A percentile compares a stretch with the other conserved stretches of the same genome.
These are phyloP conservation scores for Tiphia femorata DNA, from an alignment of 2,888 invertebrate species.

Conservation along the genomic window DNA sequence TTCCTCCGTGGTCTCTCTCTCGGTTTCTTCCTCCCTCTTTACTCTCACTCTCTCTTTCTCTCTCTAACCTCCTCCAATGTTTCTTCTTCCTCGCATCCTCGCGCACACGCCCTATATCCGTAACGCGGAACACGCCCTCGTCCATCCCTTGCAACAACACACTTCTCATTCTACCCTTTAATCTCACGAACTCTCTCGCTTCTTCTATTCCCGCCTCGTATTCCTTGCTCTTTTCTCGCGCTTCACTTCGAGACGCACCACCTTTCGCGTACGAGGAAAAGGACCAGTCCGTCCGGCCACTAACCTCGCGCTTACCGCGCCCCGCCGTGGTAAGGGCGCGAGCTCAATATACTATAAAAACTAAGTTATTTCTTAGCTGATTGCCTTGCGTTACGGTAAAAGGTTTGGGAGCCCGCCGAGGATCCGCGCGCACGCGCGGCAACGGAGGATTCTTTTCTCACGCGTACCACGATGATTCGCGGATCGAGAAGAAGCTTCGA, in stretches of 20 bases:
- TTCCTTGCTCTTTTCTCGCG: conserved; percentile 1
- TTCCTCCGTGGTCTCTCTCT: not conserved
- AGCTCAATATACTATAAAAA: conserved; percentile 68
- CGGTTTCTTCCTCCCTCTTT: not conserved
- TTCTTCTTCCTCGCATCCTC: not conserved
- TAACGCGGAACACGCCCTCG: too few species aligned
- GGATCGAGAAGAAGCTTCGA: too few species aligned
- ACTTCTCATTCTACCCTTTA: too few species aligned
- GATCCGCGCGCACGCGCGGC: too few species aligned
- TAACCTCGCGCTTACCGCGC: not conserved
- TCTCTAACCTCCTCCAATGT: conserved; percentile 24
- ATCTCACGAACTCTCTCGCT: too few species aligned
- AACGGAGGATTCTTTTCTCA: too few species aligned
- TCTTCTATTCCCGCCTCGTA: not conserved
- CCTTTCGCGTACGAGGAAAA: not conserved
- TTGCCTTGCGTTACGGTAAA: conserved; percentile 68
- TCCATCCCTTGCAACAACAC: too few species aligned
- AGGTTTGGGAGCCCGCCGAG: conserved; percentile 54
- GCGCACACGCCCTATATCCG: not conserved
- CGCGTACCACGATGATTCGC: too few species aligned
- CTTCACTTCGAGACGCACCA: conserved; percentile 1
- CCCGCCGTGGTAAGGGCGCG: conserved; percentile 49
- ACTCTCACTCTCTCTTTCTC: not conserved
- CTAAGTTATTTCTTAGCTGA: conserved; percentile 69
- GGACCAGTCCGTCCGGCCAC: not conserved